Percentiles rank a stretch among this genome's conserved stretches.
phyloP scores from a whole-genome alignment of 2,797 vertebrate species.

The Cichlasoma orientale region DNA sequence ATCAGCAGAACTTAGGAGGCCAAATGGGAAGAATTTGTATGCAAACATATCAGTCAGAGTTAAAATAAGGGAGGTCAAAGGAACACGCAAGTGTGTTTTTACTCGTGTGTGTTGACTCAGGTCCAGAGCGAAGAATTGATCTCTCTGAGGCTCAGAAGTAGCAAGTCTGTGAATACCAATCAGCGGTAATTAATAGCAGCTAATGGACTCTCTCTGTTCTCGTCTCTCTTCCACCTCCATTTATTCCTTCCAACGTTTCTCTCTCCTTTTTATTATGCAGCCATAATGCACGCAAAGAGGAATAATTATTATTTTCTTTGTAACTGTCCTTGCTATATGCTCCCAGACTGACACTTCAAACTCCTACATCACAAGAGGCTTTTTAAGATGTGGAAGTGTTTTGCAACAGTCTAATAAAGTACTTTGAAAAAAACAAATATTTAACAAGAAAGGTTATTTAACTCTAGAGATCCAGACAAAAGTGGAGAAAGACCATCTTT shows the following conservation, averaged over 20 bases:
- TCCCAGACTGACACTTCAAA: constrained; percentile 13
- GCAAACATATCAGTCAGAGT: constrained; percentile 3
- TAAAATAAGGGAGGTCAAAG: constrained; percentile 23
- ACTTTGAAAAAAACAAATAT: neutral
- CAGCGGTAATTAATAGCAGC: constrained; percentile 79
- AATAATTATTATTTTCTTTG: constrained; percentile 9
- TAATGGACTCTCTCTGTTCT: constrained; percentile 74
- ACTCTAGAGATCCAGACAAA: neutral
- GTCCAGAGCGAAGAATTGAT: constrained; percentile 72
- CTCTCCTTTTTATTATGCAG: constrained; percentile 25
- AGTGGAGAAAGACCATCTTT: neutral
- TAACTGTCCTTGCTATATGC: neutral
- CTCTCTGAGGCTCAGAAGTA: constrained; percentile 64
- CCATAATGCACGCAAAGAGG: constrained; percentile 1
- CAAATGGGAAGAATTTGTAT: neutral
- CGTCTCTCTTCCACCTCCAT: constrained; percentile 28
- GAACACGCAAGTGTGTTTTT: constrained; percentile 20
- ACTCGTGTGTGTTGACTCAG: constrained; percentile 40
- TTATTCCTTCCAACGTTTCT: constrained; percentile 31
- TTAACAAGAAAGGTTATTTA: neutral
- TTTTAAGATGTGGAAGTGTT: neutral
- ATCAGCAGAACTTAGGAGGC: neutral
- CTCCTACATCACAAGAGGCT: neutral
- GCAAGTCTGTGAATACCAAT: constrained; percentile 77
- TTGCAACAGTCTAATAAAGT: neutral